Evolutionary conservation across 2,113 vertebrate species (phyloP).

Genomic region (Holacanthus passer): DNA sequence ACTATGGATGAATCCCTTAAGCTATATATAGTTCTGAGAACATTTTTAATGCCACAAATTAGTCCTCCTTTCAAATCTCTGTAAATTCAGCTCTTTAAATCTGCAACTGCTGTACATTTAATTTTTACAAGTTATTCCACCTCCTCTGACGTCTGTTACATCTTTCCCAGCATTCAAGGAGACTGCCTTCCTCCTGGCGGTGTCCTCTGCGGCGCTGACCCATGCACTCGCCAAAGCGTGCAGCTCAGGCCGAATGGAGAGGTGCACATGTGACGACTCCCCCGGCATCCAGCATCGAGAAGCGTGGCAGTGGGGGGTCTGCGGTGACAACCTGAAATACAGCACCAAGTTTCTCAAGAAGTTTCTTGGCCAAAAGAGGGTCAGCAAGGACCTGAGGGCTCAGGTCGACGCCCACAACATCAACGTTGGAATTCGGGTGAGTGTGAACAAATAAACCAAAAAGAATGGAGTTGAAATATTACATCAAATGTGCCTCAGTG

Average conservation of each 20-base stretch:
- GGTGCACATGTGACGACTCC: slow-evolving; percentile 97
- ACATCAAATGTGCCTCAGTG: background rate
- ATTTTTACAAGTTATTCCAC: background rate
- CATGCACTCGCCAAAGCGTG: slow-evolving; percentile 95
- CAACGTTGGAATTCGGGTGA: slow-evolving; percentile 95
- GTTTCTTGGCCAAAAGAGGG: slow-evolving; percentile 94
- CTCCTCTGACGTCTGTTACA: slow-evolving; percentile 11
- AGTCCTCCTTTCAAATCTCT: background rate
- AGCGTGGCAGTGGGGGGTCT: slow-evolving; percentile 98
- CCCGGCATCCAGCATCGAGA: slow-evolving; percentile 95
- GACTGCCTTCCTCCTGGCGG: slow-evolving; percentile 94
- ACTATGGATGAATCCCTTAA: background rate
- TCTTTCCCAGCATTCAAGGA: slow-evolving; percentile 93
- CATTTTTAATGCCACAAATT: background rate
- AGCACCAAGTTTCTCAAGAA: slow-evolving; percentile 97
- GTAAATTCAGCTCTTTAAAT: background rate
- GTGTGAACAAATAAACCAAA: slow-evolving; percentile 46
- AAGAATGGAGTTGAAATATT: background rate
- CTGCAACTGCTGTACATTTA: background rate
- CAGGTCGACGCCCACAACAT: slow-evolving; percentile 95
- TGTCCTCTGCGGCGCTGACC: slow-evolving; percentile 93
- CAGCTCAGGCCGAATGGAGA: slow-evolving; percentile 97
- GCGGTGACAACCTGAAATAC: slow-evolving; percentile 98
- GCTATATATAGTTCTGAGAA: background rate
- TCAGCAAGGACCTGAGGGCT: slow-evolving; percentile 95